phyloP scores from a whole-genome alignment of 2,113 vertebrate genomes.

The Dryoscopus gambensis region DNA sequence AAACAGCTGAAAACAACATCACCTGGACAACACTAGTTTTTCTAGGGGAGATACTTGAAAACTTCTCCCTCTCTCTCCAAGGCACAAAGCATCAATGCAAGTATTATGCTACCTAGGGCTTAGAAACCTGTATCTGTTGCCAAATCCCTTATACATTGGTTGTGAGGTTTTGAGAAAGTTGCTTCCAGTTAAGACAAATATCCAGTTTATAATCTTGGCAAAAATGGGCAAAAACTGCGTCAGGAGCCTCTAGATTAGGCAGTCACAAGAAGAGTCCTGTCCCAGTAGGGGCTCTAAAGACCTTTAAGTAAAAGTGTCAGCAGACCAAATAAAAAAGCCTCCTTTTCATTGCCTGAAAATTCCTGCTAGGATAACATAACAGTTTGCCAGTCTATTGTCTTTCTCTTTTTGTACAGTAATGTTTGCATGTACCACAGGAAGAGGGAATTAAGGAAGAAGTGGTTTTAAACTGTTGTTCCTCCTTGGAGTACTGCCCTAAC shows the following conservation, averaged over 20 bases:
- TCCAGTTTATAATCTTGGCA: background rate
- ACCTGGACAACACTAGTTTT: background rate
- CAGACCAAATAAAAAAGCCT: background rate
- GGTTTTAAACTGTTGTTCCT: background rate
- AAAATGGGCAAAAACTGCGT: background rate
- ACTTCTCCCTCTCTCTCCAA: background rate
- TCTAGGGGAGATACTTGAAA: background rate
- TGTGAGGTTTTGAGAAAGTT: background rate
- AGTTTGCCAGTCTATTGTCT: background rate
- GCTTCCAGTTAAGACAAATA: background rate
- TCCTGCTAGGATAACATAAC: background rate
- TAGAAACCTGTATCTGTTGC: background rate
- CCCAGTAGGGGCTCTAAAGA: background rate
- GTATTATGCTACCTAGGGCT: rapidly evolving
- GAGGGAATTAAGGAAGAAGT: background rate
- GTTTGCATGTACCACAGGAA: background rate
- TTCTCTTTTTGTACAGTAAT: background rate
- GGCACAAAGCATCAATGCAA: rapidly evolving
- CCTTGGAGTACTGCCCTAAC: background rate
- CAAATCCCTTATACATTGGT: background rate
- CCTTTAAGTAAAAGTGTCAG: background rate
- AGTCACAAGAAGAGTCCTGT: background rate
- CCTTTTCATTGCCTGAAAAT: background rate
- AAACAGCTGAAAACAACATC: background rate
- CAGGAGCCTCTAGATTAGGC: background rate